Evolutionary conservation across 2,797 vertebrate genomes (phyloP), one percentile per base, ranked within the genome.

Genomic region (Fratercula arctica): DNA sequence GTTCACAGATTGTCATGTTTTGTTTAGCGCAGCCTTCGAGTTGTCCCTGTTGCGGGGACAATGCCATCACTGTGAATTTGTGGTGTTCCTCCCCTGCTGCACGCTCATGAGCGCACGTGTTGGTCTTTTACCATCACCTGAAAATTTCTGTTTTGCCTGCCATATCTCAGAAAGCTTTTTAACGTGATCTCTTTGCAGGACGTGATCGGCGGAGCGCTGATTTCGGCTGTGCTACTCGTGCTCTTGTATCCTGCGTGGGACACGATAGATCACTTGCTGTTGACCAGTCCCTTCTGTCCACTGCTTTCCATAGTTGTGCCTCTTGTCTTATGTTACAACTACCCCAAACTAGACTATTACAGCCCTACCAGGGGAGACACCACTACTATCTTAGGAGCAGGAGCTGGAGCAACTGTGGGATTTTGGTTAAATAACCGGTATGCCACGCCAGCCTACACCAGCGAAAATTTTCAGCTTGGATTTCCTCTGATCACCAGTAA

Each of bases 361-460:
- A 99, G 98, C 98, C 98, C 99, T 20, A 99, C 99, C 5, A 96
- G 99, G 66, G 99, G 98, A 0, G 99, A 99, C 95, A 99, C 99
- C 37, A 99, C 99, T 60, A 99, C 98, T 35, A 98, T 99, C 25
- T 88, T 99, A 28, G 99, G 98, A 16, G 97, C 81, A 0, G 98
- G 98, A 11, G 98, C 98, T 0, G 99, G 99, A 21, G 98, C 98
- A 67, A 98, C 98, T 1, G 91, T 99, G 26, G 99, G 99, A 4
- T 98, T 99, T 97, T 99, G 99, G 99, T 89, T 98, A 48, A 99
- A 98, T 29, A 89, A 98, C 87, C 98, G 97, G 56, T 97, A 98
- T 0, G 90, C 97, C 1, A 68, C 11, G 1, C 87, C 97, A 96
- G 98, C 98, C 2, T 98, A 98, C 84, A 95, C 97, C 0, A 9